These are phyloP conservation scores for Hyla sarda DNA, from an alignment of 2,113 vertebrate species.

Conservation along the genomic window DNA sequence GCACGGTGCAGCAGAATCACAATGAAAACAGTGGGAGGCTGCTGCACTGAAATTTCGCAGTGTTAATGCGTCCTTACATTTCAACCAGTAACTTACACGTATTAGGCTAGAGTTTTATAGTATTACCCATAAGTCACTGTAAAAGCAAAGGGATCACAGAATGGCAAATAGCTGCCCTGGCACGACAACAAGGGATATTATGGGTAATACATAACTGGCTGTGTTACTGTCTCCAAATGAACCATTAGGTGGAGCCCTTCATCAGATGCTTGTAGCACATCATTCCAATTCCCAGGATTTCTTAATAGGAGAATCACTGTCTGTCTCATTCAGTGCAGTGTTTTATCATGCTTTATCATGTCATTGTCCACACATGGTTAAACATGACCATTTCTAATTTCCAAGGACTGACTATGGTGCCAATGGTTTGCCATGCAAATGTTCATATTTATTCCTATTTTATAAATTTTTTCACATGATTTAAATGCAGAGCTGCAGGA, in stretches of 20 bases:
- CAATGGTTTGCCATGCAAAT: neutral
- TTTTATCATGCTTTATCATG: neutral
- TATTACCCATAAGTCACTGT: too few species aligned
- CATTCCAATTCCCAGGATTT: neutral
- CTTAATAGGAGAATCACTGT: neutral
- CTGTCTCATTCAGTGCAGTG: neutral
- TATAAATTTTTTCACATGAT: neutral
- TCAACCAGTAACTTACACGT: too few species aligned
- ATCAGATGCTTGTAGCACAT: neutral
- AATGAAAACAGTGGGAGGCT: too few species aligned
- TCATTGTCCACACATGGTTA: too few species aligned
- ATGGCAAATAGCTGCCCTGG: too few species aligned
- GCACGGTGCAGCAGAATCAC: too few species aligned
- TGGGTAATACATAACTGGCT: neutral
- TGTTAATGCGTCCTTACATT: too few species aligned
- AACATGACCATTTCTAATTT: neutral
- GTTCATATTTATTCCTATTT: neutral
- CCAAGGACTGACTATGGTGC: neutral
- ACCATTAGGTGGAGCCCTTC: conserved; percentile 33
- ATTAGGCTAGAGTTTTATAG: too few species aligned
- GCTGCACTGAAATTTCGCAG: too few species aligned
- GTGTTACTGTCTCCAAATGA: neutral
- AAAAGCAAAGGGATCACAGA: too few species aligned
- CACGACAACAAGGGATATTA: too few species aligned
- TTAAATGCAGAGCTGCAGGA: neutral